phyloP scores from a whole-genome alignment of 2,888 invertebrate genomes.

The Dioctria linearis region DNA sequence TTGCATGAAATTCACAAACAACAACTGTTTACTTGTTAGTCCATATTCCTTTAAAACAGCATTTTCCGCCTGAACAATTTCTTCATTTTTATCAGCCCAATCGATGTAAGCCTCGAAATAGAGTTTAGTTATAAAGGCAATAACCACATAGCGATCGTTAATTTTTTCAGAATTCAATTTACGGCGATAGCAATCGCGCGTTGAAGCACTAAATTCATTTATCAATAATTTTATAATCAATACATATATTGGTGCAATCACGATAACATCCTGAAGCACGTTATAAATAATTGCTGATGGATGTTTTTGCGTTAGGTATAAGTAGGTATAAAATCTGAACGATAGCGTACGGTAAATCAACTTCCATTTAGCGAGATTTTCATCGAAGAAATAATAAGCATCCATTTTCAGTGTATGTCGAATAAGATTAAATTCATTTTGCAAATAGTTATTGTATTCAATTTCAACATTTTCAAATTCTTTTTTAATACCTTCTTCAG shows the following conservation, averaged over 20 bases:
- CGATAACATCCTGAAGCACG: too few relatives aligned
- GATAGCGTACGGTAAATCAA: too few relatives aligned
- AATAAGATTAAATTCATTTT: background rate
- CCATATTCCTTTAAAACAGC: background rate
- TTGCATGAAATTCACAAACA: background rate
- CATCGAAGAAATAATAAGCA: background rate
- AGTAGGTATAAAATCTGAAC: too few relatives aligned
- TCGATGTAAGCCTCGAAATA: background rate
- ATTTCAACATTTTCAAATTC: too few relatives aligned
- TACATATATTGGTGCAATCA: too few relatives aligned
- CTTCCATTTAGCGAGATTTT: too few relatives aligned
- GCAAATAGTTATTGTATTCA: background rate
- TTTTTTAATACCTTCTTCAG: background rate
- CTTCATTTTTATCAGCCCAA: background rate
- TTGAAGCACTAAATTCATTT: background rate
- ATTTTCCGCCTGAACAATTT: background rate
- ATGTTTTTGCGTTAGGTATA: too few relatives aligned
- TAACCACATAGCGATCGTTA: background rate
- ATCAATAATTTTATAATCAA: too few relatives aligned
- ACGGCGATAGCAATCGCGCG: background rate
- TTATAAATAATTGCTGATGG: too few relatives aligned
- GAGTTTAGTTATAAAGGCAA: background rate
- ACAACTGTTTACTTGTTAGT: background rate
- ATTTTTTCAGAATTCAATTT: background rate
- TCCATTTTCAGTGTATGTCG: background rate